Evolutionary conservation across 1,140 invertebrate species (phyloP).

Genomic region (Bilobella aurantiaca): DNA sequence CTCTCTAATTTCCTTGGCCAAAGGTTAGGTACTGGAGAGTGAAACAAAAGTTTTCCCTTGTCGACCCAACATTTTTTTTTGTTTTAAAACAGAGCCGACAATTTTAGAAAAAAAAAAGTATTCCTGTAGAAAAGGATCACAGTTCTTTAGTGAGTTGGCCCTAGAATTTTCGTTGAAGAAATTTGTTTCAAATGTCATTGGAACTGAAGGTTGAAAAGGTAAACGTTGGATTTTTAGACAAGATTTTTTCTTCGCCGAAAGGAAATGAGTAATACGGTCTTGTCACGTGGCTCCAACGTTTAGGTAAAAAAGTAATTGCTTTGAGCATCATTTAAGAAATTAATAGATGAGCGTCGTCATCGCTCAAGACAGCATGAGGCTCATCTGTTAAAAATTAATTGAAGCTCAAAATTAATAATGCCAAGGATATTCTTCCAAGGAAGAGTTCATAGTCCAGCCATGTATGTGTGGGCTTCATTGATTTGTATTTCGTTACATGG

Average conservation of each 20-base stretch:
- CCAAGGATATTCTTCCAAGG: background rate
- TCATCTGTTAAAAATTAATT: conserved; percentile 8
- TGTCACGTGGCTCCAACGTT: background rate
- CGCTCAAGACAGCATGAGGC: conserved; percentile 1
- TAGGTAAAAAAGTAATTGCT: background rate
- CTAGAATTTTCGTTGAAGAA: background rate
- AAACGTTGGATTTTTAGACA: background rate
- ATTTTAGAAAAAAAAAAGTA: too few relatives aligned
- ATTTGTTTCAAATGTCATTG: conserved; percentile 8
- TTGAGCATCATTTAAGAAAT: background rate
- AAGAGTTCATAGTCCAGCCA: background rate
- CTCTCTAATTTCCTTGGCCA: too few relatives aligned
- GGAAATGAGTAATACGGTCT: background rate
- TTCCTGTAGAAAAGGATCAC: background rate
- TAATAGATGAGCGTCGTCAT: conserved; percentile 7
- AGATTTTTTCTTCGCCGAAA: background rate
- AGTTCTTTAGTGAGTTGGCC: background rate
- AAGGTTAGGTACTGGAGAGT: too few relatives aligned
- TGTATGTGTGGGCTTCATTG: background rate
- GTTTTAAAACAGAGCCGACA: too few relatives aligned
- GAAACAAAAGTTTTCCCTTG: too few relatives aligned
- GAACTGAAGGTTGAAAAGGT: background rate
- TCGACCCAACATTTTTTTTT: too few relatives aligned
- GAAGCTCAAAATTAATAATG: background rate
- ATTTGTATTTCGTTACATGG: background rate